Evolutionary conservation across 2,888 invertebrate species (phyloP).

Genomic region (Slavum lentiscoides): DNA sequence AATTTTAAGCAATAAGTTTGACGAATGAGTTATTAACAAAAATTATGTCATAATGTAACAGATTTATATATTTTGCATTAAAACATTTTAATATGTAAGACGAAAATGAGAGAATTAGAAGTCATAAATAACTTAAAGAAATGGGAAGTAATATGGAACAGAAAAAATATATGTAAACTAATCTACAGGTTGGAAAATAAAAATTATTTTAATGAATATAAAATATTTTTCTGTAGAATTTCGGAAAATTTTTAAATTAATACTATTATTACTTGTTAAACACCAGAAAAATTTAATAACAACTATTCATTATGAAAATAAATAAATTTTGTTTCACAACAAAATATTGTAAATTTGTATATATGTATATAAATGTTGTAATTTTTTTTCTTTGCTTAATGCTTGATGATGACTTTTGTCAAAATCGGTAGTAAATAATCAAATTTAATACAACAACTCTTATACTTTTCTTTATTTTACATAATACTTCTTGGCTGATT

Average conservation of each 20-base stretch:
- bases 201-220: neutral
- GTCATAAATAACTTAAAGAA: no score
- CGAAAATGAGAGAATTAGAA: no score
- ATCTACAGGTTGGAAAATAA: no score
- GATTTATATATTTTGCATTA: neutral
- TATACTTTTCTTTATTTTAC: no score
- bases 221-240: neutral
- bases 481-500: no score
- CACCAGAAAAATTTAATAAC: neutral
- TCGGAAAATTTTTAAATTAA: neutral
- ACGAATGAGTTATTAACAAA: slow-evolving; percentile 8
- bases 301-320: neutral
- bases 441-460: no score
- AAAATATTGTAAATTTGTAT: neutral
- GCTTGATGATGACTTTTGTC: no score
- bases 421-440: no score
- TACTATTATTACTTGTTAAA: neutral
- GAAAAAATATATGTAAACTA: no score
- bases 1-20: slow-evolving; percentile 29
- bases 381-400: no score
- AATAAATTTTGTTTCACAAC: neutral
- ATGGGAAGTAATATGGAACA: no score
- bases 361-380: no score
- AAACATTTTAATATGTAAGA: neutral
- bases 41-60: slow-evolving; percentile 22